Conservation (phyloP, 2,888 invertebrate species). For the Pseudococcus jackbeardsleyi region DNA sequence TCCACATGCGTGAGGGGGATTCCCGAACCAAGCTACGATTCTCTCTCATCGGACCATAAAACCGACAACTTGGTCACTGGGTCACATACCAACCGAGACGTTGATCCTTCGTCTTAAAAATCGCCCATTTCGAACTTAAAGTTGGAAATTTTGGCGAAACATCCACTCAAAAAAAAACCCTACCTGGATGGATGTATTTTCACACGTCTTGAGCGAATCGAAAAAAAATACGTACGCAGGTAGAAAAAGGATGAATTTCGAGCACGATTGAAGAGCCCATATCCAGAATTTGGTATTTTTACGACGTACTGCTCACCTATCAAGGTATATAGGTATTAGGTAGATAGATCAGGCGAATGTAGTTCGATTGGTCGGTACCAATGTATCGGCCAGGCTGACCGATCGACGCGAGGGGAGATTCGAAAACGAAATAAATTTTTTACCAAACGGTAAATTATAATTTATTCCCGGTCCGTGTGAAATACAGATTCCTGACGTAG, state of each 20-base stretch:
- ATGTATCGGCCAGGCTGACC: background rate
- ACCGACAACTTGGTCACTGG: conserved; percentile 28
- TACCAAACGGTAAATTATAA: conserved; percentile 37
- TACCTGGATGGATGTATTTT: background rate
- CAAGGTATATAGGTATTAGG: background rate
- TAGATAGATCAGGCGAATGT: background rate
- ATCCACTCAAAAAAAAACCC: background rate
- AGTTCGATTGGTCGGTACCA: background rate
- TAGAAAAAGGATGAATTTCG: background rate
- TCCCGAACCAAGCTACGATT: background rate
- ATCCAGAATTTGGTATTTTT: conserved; percentile 17
- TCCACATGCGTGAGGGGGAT: conserved; percentile 33
- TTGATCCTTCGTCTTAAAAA: conserved; percentile 27
- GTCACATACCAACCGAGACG: conserved; percentile 4
- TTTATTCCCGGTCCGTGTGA: conserved; percentile 25
- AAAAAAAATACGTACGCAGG: no score
- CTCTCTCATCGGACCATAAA: conserved; percentile 39
- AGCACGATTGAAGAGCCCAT: background rate
- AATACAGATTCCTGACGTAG: conserved; percentile 32
- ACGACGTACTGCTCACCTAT: background rate
- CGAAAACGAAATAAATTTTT: conserved; percentile 18
- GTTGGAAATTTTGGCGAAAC: background rate
- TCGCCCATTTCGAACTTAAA: background rate
- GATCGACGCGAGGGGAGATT: background rate
- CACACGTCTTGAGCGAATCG: background rate